Conservation (phyloP, 2,888 invertebrate species). For the Tetheella fluctuosa region DNA sequence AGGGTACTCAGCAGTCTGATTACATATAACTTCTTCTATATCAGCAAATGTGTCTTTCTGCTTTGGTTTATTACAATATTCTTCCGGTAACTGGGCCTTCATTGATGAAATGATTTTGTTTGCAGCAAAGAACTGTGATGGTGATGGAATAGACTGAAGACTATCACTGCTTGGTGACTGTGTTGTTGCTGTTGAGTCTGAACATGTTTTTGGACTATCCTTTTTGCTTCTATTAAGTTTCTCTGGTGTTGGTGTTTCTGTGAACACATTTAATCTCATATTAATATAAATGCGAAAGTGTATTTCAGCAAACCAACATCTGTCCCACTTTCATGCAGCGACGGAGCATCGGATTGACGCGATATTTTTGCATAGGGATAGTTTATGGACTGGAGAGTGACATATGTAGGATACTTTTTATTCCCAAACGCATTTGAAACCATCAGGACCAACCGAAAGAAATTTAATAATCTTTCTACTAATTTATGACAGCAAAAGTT, state of each 20-base stretch:
- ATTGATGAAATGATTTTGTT: constrained; percentile 78
- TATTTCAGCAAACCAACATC: no score
- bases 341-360: no score
- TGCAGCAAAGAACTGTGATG: constrained; percentile 76
- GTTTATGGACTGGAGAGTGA: no score
- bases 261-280: constrained; percentile 7
- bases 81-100: constrained; percentile 76
- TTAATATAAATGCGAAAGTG: not conserved
- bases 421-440: no score
- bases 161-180: constrained; percentile 71
- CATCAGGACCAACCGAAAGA: no score
- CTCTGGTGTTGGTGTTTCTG: constrained; percentile 39
- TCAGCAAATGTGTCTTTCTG: constrained; percentile 75
- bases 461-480: no score
- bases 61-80: constrained; percentile 61
- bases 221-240: constrained; percentile 33
- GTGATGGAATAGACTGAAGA: constrained; percentile 64
- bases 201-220: constrained; percentile 35
- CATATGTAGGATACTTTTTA: no score
- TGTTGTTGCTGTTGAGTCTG: constrained; percentile 34
- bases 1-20: constrained; percentile 72
- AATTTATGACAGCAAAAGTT: no score
- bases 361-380: no score
- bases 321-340: no score
- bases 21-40: constrained; percentile 74